Conservation (phyloP, 2,113 vertebrate species). For the Platycercus adscitus region DNA sequence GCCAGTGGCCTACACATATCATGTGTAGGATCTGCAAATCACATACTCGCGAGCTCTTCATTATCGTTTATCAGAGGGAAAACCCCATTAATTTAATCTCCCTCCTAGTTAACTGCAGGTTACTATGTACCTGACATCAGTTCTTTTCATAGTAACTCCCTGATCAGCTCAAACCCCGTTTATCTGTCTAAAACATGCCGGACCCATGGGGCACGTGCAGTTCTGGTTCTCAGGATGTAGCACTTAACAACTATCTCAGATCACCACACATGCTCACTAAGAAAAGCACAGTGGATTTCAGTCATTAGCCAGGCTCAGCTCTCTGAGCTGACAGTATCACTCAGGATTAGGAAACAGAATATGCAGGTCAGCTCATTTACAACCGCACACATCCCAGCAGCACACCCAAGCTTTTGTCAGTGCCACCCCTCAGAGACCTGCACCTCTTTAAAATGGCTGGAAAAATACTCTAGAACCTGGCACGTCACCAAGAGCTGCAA, state of each 20-base stretch:
- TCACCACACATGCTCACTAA: constrained; percentile 38
- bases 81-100: constrained; percentile 39
- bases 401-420: constrained; percentile 11
- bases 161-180: constrained; percentile 17
- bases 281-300: constrained; percentile 68
- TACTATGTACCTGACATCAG: constrained; percentile 9
- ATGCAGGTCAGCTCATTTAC: constrained; percentile 50
- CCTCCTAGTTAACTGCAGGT: constrained; percentile 34
- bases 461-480: not conserved
- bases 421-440: not conserved
- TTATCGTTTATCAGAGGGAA: constrained; percentile 29
- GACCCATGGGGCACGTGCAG: constrained; percentile 38
- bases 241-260: constrained; percentile 54
- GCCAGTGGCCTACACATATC: not conserved
- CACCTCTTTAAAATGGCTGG: not conserved
- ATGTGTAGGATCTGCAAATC: not conserved
- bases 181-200: constrained; percentile 31
- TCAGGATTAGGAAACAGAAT: constrained; percentile 65
- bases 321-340: constrained; percentile 61
- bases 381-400: not conserved
- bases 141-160: constrained; percentile 37
- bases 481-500: not conserved
- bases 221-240: constrained; percentile 44
- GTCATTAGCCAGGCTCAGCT: constrained; percentile 62
- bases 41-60: not conserved